Evolutionary conservation across 2,888 invertebrate species (phyloP).

Genomic region (Apotomis capreana): DNA sequence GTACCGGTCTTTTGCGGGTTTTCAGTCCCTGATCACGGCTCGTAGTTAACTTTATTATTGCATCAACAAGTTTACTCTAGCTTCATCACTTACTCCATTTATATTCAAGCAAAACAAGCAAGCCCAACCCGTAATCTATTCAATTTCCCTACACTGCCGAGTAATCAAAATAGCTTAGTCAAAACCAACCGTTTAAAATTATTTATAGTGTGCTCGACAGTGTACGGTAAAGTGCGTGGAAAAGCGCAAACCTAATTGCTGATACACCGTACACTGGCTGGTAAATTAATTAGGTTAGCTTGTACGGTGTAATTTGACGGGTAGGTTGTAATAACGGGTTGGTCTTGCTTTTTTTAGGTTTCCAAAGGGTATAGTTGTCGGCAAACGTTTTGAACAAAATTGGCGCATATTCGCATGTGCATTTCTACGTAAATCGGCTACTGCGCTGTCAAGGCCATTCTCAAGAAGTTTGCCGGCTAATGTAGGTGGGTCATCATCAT

Average conservation of each 20-base stretch:
- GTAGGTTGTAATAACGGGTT: not conserved
- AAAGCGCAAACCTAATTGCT: slow-evolving; percentile 29
- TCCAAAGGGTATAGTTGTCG: no score
- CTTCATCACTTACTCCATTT: no score
- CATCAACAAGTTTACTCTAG: no score
- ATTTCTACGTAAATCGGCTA: no score
- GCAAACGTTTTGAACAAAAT: no score
- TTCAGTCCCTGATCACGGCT: no score
- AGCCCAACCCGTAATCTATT: not conserved
- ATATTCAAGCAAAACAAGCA: slow-evolving; percentile 9
- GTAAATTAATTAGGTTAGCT: slow-evolving; percentile 33
- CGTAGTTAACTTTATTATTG: no score
- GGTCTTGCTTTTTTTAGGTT: not conserved
- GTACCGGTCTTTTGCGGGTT: no score
- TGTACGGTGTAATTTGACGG: slow-evolving; percentile 2
- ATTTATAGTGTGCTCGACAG: slow-evolving; percentile 25
- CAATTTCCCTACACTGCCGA: not conserved
- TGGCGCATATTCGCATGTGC: no score
- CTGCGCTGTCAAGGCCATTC: no score
- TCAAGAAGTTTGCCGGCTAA: no score
- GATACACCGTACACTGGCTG: slow-evolving; percentile 21
- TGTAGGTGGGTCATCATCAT: no score
- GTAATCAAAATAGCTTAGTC: not conserved
- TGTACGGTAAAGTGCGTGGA: slow-evolving; percentile 17
- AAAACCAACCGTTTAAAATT: slow-evolving; percentile 9